Percentiles rank a stretch among this genome's conserved stretches.
Evolutionary conservation across 2,797 vertebrate genomes (phyloP).

Genomic region (Notolabrus celidotus): DNA sequence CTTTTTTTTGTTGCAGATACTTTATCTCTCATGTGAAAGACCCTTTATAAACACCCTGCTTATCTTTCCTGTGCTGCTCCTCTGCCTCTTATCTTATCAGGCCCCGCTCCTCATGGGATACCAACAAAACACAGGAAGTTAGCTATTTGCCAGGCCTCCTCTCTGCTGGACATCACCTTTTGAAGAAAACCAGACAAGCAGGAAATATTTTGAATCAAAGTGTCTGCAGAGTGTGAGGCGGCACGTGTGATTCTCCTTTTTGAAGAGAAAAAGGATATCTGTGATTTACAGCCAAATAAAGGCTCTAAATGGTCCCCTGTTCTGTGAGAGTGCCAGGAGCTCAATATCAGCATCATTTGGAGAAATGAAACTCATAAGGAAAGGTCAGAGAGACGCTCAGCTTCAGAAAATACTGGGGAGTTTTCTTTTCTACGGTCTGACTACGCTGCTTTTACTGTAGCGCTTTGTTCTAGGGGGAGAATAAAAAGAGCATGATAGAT

Average conservation of each 20-base stretch:
- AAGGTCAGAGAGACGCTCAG: constrained; percentile 75
- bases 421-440: constrained; percentile 62
- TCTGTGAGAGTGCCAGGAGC: constrained; percentile 61
- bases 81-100: constrained; percentile 72
- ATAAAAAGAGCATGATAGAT: constrained; percentile 75
- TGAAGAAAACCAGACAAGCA: constrained; percentile 64
- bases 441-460: constrained; percentile 45
- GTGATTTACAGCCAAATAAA: constrained; percentile 79
- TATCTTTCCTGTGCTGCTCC: constrained; percentile 70
- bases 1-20: constrained; percentile 50
- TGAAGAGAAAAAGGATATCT: constrained; percentile 40
- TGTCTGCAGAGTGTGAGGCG: constrained; percentile 44
- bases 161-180: constrained; percentile 58
- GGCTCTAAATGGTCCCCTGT: constrained; percentile 59
- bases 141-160: constrained; percentile 55
- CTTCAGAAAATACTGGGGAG: constrained; percentile 62
- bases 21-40: constrained; percentile 71
- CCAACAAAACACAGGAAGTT: constrained; percentile 75
- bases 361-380: constrained; percentile 74
- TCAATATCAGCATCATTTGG: constrained; percentile 76
- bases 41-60: constrained; percentile 73
- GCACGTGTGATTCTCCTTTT: constrained; percentile 38
- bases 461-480: constrained; percentile 69
- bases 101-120: constrained; percentile 53
- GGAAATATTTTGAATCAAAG: constrained; percentile 64